Evolutionary conservation across 2,888 invertebrate genomes (phyloP), one percentile per base, ranked within the genome.

Genomic region (Campopleginae sp.): DNA sequence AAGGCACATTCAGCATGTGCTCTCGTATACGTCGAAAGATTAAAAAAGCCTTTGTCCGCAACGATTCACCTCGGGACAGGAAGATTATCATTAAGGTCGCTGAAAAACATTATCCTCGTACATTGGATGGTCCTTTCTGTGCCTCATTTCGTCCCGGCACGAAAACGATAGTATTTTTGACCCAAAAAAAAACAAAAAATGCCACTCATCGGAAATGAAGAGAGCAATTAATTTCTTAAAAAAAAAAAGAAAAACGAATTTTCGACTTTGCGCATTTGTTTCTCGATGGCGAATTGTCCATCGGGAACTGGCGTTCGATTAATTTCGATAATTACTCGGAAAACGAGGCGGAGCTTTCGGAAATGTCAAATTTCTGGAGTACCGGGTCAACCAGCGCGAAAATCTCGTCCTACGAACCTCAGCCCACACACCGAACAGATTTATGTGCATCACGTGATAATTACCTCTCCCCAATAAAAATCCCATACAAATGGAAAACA

Each of bases 301-400:
- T 38, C 38, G 38, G 7, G 38, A 7, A 27, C 19, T 17, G 42
- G 10, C 23, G 38, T 51, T 19, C 1, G 19, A 51, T 51, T 1
- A 17, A 3, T 7, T 33, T 17, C 2, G 63, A 14, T 68, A 68
- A 78, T 68, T 68, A 23, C 42, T n/a, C 72, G 27, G 42, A 14
- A 42, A 23, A 44, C 42, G 3, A 10, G 48, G 23, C 38, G 42
- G 1, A 38, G 23, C 8, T 46, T n/a, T 38, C n/a, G 77, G 66
- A 78, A 78, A 78, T 68, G 44, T 78, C 68, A 31, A 78, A 78
- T 78, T 66, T 68, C 54, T 78, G 68, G 31, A 54, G 58, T 58
- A 54, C 42, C 68, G 14, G 31, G 31, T 68, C 10, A 42, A 33
- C 14, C 58, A 42, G 58, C 23, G 66, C 71, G 80, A 70, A 80